Evolutionary conservation across 2,888 invertebrate species (phyloP).

Genomic region (Fabriciana adippe): DNA sequence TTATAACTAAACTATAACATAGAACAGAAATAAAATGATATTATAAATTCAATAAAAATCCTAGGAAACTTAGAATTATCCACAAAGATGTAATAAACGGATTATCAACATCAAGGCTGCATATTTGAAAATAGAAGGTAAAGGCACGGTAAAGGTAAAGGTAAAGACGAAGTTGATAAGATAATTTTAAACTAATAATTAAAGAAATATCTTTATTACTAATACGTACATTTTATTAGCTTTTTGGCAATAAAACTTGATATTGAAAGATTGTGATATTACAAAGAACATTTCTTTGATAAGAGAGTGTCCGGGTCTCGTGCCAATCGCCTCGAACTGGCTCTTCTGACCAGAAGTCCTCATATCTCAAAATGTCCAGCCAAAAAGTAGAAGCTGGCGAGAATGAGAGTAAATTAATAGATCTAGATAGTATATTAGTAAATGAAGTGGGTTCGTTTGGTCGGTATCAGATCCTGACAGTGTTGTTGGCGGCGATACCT

Average conservation of each 20-base stretch:
- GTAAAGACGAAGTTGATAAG: conserved; percentile 4
- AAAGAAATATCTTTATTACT: conserved; percentile 7
- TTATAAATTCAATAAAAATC: too few species aligned
- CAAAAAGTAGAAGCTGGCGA: conserved; percentile 46
- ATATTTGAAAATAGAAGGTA: too few species aligned
- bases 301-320: neutral
- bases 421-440: conserved; percentile 65
- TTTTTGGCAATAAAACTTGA: conserved; percentile 15
- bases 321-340: neutral
- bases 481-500: conserved; percentile 65
- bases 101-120: neutral
- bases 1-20: too few species aligned
- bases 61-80: too few species aligned
- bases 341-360: neutral
- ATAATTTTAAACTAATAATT: conserved; percentile 6
- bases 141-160: neutral
- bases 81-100: neutral
- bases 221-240: neutral
- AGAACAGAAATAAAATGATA: too few species aligned
- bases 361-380: conserved; percentile 45
- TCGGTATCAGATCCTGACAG: conserved; percentile 63
- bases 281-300: conserved; percentile 4
- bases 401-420: conserved; percentile 46
- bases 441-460: conserved; percentile 73
- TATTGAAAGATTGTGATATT: conserved; percentile 18